Evolutionary conservation across 2,888 invertebrate genomes (phyloP).

Genomic region (Chrysodeixis includens): DNA sequence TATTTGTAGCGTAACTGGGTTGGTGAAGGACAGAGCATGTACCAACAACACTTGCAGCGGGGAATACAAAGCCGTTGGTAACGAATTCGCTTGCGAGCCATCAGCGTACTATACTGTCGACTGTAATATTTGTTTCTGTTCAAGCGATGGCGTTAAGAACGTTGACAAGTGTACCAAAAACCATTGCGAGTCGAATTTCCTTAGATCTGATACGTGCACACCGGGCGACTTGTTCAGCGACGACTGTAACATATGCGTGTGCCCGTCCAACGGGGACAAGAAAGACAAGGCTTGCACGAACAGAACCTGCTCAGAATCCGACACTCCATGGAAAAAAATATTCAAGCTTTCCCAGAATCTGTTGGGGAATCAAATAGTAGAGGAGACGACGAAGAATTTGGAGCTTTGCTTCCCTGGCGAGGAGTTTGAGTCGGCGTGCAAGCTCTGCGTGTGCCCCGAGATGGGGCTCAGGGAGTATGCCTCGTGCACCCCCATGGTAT

Average conservation of each 20-base stretch:
- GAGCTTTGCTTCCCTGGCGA: constrained; percentile 83
- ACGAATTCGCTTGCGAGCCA: constrained; percentile 77
- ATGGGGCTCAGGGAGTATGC: constrained; percentile 80
- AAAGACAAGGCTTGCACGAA: constrained; percentile 76
- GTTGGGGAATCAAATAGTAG: constrained; percentile 59
- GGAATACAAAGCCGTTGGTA: constrained; percentile 32
- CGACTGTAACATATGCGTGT: constrained; percentile 83
- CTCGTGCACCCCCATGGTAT: constrained; percentile 70
- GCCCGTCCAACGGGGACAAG: constrained; percentile 79
- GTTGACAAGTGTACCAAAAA: constrained; percentile 82
- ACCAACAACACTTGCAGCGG: constrained; percentile 75
- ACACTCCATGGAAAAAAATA: constrained; percentile 72
- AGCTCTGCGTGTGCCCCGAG: constrained; percentile 82
- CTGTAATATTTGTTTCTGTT: constrained; percentile 82
- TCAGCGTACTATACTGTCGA: constrained; percentile 80
- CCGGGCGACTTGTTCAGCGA: constrained; percentile 80
- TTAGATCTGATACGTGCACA: constrained; percentile 73
- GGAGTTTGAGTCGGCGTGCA: constrained; percentile 79
- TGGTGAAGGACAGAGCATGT: constrained; percentile 70
- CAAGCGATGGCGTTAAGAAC: constrained; percentile 78
- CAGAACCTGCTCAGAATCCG: constrained; percentile 69
- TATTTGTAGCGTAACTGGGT: constrained; percentile 78
- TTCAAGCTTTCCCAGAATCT: constrained; percentile 72
- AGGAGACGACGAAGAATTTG: constrained; percentile 66
- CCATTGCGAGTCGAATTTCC: constrained; percentile 75